Evolutionary conservation across 2,797 vertebrate species (phyloP).

Genomic region (Sibirionetta formosa): DNA sequence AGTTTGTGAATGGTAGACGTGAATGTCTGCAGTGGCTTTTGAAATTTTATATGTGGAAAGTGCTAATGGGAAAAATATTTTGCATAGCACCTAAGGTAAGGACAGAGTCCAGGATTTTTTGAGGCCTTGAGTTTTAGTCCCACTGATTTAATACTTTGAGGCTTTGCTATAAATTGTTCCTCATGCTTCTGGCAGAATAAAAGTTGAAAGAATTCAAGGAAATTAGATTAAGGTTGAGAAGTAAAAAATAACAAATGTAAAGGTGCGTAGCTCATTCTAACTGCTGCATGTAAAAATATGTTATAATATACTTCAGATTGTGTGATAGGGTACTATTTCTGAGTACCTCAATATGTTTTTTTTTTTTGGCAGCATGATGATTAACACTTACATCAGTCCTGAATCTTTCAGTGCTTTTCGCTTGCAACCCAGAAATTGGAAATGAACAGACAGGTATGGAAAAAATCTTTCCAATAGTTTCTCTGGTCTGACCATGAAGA

Average conservation of each 20-base stretch:
- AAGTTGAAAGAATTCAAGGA: conserved; percentile 27
- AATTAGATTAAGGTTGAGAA: conserved; percentile 6
- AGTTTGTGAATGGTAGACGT: conserved; percentile 1
- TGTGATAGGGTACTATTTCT: background rate
- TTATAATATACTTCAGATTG: background rate
- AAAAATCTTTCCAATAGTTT: background rate
- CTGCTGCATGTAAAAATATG: conserved; percentile 1
- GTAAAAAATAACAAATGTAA: background rate
- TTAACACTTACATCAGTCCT: background rate
- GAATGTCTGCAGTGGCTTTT: conserved; percentile 26
- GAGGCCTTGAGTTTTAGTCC: conserved; percentile 5
- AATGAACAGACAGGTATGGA: background rate
- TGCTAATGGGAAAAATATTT: conserved; percentile 49
- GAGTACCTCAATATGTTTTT: background rate
- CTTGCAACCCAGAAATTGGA: background rate
- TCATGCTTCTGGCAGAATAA: conserved; percentile 17
- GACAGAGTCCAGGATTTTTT: background rate
- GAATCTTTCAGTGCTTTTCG: background rate
- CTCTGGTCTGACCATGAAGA: background rate
- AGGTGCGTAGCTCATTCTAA: background rate
- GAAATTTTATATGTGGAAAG: conserved; percentile 7
- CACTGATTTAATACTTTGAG: background rate
- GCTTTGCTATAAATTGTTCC: conserved; percentile 31
- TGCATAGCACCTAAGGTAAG: background rate
- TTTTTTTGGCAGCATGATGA: background rate